Evolutionary conservation across 2,888 invertebrate genomes (phyloP).

Genomic region (Portevinia maculata): DNA sequence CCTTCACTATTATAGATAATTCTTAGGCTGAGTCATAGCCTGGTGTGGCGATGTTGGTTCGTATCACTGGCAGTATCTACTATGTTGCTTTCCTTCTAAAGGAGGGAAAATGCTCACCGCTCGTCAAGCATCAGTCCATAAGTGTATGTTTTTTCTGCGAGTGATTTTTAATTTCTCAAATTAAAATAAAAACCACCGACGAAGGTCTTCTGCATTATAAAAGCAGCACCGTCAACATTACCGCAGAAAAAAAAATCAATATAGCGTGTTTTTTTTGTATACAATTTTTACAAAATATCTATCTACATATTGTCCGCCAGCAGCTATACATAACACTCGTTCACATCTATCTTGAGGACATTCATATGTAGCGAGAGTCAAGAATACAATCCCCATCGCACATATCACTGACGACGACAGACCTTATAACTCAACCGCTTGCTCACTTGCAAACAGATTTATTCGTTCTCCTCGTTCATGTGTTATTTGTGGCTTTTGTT

Average conservation of each 20-base stretch:
- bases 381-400: constrained; percentile 40
- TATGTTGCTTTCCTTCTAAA: no score
- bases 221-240: neutral
- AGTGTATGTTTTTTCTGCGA: neutral
- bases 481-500: constrained; percentile 47
- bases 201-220: constrained; percentile 5
- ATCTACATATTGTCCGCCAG: constrained; percentile 7
- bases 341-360: constrained; percentile 53
- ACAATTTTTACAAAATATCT: constrained; percentile 22
- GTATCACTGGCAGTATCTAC: no score
- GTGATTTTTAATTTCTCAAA: neutral
- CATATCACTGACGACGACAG: constrained; percentile 27
- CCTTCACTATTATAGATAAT: no score
- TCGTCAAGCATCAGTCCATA: neutral
- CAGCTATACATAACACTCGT: neutral
- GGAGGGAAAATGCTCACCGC: no score
- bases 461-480: constrained; percentile 43
- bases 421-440: constrained; percentile 57
- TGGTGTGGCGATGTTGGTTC: no score
- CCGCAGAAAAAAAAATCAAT: constrained; percentile 27
- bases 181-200: neutral
- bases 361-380: constrained; percentile 27
- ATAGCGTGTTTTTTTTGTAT: neutral
- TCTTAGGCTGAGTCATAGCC: no score
- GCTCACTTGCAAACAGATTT: constrained; percentile 60